Evolutionary conservation across 2,888 invertebrate genomes (phyloP).

Genomic region (Synergus gifuensis): DNA sequence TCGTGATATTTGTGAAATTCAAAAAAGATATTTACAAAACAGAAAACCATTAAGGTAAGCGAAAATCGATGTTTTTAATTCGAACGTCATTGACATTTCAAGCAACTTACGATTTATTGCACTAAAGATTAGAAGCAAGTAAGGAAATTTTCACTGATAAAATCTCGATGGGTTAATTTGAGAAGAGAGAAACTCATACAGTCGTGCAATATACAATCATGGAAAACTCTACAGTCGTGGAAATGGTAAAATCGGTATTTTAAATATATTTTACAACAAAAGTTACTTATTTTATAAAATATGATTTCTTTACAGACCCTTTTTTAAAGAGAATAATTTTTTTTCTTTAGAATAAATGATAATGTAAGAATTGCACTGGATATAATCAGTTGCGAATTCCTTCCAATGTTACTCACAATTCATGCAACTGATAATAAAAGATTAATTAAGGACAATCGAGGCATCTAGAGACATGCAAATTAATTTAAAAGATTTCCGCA

Average conservation of each 20-base stretch:
- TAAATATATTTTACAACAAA: no score
- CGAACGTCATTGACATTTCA: neutral
- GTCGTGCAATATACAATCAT: slow-evolving; percentile 28
- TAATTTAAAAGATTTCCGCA: neutral
- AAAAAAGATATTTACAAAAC: slow-evolving; percentile 2
- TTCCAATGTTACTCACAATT: slow-evolving; percentile 15
- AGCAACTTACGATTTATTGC: neutral
- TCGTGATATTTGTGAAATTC: slow-evolving; percentile 1
- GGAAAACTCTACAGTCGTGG: neutral
- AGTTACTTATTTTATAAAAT: neutral
- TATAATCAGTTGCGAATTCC: neutral
- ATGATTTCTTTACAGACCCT: neutral
- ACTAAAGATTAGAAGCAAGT: neutral
- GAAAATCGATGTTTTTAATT: neutral
- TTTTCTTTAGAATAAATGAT: neutral
- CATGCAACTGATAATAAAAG: slow-evolving; percentile 28
- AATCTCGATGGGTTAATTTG: slow-evolving; percentile 17
- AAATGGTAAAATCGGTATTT: neutral
- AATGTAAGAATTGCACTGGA: slow-evolving; percentile 1
- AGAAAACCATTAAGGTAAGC: neutral
- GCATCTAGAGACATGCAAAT: neutral
- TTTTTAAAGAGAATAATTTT: neutral
- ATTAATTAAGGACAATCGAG: slow-evolving; percentile 3
- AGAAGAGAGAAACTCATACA: slow-evolving; percentile 1
- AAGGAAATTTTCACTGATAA: neutral